These are phyloP conservation scores for Henricia sp. DNA, from an alignment of 53 echinoderm and acorn worm genomes.

Conservation along the genomic window DNA sequence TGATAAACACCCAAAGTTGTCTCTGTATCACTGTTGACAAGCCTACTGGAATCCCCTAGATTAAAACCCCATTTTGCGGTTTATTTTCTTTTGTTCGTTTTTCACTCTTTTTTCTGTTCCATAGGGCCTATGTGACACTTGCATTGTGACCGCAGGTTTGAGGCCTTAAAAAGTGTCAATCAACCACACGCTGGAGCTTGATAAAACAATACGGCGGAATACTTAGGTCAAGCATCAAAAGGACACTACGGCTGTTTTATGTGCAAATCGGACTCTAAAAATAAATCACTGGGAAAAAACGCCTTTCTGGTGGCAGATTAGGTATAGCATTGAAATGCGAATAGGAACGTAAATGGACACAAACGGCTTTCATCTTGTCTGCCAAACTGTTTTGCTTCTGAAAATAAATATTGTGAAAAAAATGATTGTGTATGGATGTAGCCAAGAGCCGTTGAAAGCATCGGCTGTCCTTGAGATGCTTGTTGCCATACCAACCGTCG, in stretches of 20 bases:
- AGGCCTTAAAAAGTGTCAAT: background rate
- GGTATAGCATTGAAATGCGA: too few species aligned
- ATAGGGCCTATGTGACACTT: background rate
- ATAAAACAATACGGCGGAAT: slow-evolving; percentile 35
- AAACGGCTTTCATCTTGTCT: too few species aligned
- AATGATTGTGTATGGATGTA: background rate
- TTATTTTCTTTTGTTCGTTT: background rate
- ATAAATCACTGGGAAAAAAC: too few species aligned
- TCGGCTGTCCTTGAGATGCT: background rate
- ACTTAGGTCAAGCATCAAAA: slow-evolving; percentile 20
- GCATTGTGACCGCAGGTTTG: background rate
- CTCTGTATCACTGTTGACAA: slow-evolving; percentile 7
- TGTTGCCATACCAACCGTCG: slow-evolving; percentile 34
- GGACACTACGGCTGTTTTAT: slow-evolving; percentile 29
- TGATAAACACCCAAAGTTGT: slow-evolving; percentile 22
- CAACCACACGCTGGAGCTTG: slow-evolving; percentile 5
- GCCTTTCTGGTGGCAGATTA: too few species aligned
- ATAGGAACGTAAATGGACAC: too few species aligned
- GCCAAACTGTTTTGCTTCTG: too few species aligned
- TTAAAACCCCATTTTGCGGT: background rate
- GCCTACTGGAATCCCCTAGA: background rate
- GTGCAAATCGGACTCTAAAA: background rate
- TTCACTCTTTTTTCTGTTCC: background rate
- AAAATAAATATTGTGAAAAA: background rate
- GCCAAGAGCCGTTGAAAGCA: slow-evolving; percentile 16